Percentiles rank a stretch among this genome's conserved stretches.
phyloP scores from a whole-genome alignment of 2,113 vertebrate genomes.

The Capra hircus region DNA sequence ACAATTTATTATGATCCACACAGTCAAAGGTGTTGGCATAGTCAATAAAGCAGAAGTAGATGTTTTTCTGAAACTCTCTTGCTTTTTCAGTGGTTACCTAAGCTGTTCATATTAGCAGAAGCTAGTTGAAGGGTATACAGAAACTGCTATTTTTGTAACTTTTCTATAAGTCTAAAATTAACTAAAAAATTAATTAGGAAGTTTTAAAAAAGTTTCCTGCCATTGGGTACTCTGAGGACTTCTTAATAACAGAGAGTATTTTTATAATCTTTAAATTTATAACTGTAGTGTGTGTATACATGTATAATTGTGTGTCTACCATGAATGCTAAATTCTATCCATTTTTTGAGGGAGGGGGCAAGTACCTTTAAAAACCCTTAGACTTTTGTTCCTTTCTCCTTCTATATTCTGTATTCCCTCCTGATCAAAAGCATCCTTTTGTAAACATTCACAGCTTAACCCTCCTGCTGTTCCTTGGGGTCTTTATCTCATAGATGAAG shows the following conservation, averaged over 20 bases:
- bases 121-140: not conserved
- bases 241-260: not conserved
- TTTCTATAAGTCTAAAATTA: constrained; percentile 9
- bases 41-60: not conserved
- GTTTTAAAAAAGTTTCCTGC: not conserved
- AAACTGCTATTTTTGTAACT: not conserved
- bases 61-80: not conserved
- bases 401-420: not conserved
- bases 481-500: not conserved
- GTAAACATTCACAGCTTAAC: not conserved
- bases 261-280: not conserved
- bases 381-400: not conserved
- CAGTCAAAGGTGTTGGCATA: not conserved
- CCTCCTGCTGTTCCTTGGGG: not conserved
- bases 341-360: not conserved
- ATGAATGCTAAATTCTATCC: not conserved
- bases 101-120: not conserved
- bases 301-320: not conserved
- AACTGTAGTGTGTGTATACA: not conserved
- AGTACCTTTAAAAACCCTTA: not conserved
- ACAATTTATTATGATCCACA: not conserved
- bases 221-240: not conserved
- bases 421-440: not conserved
- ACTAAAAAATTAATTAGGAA: not conserved
- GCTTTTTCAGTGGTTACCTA: not conserved